These are phyloP conservation scores for Lottia scabra DNA, from an alignment of 2,888 invertebrate genomes.

Conservation along the genomic window DNA sequence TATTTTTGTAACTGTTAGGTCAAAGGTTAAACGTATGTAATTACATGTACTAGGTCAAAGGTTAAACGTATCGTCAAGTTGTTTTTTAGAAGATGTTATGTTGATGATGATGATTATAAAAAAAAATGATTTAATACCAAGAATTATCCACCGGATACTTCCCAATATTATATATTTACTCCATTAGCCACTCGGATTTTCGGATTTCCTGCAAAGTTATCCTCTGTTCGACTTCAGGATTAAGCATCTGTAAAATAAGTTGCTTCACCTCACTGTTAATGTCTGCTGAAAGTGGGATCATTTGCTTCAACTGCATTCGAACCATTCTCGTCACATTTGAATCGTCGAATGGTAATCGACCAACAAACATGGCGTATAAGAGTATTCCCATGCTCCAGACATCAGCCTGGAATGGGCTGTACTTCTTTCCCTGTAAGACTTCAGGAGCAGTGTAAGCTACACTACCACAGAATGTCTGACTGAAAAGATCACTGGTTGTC, in stretches of 20 bases:
- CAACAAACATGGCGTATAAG: background rate
- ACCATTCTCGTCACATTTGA: background rate
- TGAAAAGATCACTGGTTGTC: background rate
- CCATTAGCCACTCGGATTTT: background rate
- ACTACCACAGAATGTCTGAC: slow-evolving; percentile 5
- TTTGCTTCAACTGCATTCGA: background rate
- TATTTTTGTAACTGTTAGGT: background rate
- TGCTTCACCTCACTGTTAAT: background rate
- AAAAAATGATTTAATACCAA: background rate
- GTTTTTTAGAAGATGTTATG: background rate
- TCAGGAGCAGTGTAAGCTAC: slow-evolving; percentile 2
- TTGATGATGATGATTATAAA: background rate
- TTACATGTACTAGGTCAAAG: background rate
- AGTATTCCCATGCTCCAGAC: background rate
- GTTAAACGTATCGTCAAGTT: background rate
- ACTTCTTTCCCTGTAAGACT: slow-evolving; percentile 2
- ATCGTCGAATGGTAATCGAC: slow-evolving; percentile 5
- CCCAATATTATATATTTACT: background rate
- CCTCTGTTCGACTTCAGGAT: background rate
- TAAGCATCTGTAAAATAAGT: background rate
- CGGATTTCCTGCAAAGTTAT: background rate
- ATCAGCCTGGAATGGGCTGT: background rate
- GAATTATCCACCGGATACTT: slow-evolving; percentile 2
- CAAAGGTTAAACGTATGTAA: background rate
- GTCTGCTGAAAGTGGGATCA: background rate